phyloP scores from a whole-genome alignment of 2,797 vertebrate genomes.

The Oreortyx pictus region DNA sequence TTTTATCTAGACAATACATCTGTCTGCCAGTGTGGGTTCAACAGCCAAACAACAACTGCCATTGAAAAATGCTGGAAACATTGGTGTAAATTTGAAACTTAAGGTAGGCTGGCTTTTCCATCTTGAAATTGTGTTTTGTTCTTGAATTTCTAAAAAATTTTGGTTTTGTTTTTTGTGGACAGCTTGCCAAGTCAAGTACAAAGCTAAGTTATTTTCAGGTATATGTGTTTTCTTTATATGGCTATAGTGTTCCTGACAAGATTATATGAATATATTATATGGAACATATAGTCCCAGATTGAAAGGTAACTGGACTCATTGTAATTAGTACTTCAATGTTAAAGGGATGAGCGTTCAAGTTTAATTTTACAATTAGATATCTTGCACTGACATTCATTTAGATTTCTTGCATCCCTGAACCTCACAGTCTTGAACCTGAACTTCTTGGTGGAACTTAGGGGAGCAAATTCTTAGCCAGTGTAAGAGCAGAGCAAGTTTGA shows the following conservation, averaged over 20 bases:
- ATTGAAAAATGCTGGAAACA: constrained; percentile 96
- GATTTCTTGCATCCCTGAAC: too few species aligned
- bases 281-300: neutral
- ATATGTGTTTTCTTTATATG: neutral
- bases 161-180: neutral
- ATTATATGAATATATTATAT: neutral
- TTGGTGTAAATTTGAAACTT: constrained; percentile 88
- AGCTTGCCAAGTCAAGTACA: neutral
- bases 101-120: constrained; percentile 68
- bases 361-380: neutral
- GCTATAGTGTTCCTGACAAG: neutral
- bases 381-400: too few species aligned
- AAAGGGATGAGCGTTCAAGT: neutral
- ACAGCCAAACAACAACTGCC: constrained; percentile 87
- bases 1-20: constrained; percentile 84
- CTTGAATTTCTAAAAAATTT: neutral
- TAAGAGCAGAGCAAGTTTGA: too few species aligned
- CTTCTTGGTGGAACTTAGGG: too few species aligned
- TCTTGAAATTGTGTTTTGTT: neutral
- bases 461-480: too few species aligned
- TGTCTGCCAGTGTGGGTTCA: constrained; percentile 83
- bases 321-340: neutral
- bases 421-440: too few species aligned
- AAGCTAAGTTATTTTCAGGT: neutral
- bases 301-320: neutral